A percentile compares a stretch with the other conserved stretches of the same genome.
Evolutionary conservation across 2,113 vertebrate genomes (phyloP).

Genomic region (Nannospalax galili): DNA sequence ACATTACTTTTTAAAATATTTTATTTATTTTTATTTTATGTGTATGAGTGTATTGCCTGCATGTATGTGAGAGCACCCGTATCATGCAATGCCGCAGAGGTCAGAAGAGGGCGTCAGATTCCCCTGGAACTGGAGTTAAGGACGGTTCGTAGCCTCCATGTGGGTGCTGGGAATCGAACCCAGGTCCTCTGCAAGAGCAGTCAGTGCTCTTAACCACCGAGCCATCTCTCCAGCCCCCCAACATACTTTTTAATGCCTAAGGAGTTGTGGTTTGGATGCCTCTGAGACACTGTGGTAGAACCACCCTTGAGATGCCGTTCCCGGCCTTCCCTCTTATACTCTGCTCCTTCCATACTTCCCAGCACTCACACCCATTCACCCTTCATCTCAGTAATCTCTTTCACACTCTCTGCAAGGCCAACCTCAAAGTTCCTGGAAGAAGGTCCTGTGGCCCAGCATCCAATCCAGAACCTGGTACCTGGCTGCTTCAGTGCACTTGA

Average conservation of each 20-base stretch:
- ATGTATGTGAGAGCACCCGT: too few species aligned
- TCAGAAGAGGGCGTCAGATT: too few species aligned
- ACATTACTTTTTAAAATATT: background rate
- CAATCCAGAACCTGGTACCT: background rate
- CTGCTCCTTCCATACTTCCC: background rate
- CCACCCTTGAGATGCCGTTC: background rate
- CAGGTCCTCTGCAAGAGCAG: too few species aligned
- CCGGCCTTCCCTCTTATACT: background rate
- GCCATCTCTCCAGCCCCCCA: too few species aligned
- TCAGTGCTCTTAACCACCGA: too few species aligned
- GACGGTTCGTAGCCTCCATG: too few species aligned
- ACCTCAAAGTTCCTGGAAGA: background rate
- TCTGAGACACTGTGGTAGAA: background rate
- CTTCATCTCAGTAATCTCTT: background rate
- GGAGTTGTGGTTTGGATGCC: background rate
- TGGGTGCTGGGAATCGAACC: too few species aligned
- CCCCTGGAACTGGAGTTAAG: too few species aligned
- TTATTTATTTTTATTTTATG: too few species aligned
- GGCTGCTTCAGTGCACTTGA: background rate
- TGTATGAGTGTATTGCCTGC: too few species aligned
- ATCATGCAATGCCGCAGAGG: too few species aligned
- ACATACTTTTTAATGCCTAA: background rate
- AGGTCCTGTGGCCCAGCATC: background rate
- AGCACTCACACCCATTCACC: background rate
- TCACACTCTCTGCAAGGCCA: background rate